Conservation (phyloP, 2,888 invertebrate species). For the Eupeodes latifasciatus region DNA sequence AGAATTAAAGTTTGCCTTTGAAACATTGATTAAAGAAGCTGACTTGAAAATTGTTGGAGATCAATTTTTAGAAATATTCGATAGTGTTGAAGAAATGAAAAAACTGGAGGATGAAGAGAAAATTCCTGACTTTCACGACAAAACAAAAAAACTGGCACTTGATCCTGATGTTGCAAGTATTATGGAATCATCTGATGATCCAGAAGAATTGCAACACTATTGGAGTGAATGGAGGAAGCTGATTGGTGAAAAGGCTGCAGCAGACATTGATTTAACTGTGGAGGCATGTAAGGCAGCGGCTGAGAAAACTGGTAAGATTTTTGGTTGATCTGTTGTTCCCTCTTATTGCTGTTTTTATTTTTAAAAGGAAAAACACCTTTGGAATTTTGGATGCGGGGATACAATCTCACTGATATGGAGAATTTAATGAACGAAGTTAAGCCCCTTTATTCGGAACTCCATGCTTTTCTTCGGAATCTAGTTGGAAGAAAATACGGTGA, state of each 20-base stretch:
- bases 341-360: background rate
- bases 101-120: background rate
- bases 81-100: background rate
- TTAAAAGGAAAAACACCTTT: background rate
- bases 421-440: slow-evolving; percentile 88
- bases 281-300: background rate
- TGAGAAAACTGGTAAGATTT: slow-evolving; percentile 7
- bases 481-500: slow-evolving; percentile 88
- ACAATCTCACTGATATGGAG: slow-evolving; percentile 85
- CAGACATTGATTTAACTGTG: background rate
- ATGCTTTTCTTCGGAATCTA: slow-evolving; percentile 90
- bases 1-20: slow-evolving; percentile 1
- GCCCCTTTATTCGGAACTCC: slow-evolving; percentile 91
- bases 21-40: background rate
- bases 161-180: slow-evolving; percentile 77
- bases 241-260: slow-evolving; percentile 78
- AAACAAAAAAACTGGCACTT: slow-evolving; percentile 49
- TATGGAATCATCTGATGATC: slow-evolving; percentile 39
- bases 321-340: background rate
- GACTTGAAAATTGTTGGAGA: background rate
- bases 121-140: background rate
- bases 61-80: background rate
- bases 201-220: slow-evolving; percentile 63
- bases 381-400: background rate
- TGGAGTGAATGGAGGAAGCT: slow-evolving; percentile 59